Conservation (phyloP, 2,113 vertebrate species). For the Seriola aureovittata region DNA sequence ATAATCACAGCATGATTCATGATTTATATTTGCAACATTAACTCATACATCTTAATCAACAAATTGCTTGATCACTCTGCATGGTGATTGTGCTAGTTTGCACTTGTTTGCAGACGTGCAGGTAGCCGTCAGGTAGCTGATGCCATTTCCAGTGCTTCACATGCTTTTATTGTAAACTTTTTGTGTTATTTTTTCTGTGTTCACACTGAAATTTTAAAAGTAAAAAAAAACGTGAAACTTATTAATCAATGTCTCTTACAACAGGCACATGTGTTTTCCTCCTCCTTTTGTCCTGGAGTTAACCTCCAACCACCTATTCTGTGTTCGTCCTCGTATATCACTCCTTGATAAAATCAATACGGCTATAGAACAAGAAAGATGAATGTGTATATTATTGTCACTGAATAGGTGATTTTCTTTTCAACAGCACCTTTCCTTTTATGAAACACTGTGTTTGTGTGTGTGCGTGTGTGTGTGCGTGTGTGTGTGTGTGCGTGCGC, state of each 20-base stretch:
- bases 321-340: background rate
- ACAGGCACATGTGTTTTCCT: background rate
- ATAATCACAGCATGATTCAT: background rate
- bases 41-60: background rate
- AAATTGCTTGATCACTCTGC: background rate
- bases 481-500: conserved; percentile 8
- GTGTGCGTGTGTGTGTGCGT: conserved; percentile 15
- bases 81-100: background rate
- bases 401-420: conserved; percentile 23
- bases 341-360: background rate
- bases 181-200: too few relatives aligned
- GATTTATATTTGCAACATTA: background rate
- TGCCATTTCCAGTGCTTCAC: background rate
- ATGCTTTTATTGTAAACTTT: background rate
- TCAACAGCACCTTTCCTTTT: conserved; percentile 1
- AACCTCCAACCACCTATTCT: background rate
- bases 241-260: background rate
- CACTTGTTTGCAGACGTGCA: background rate
- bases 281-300: background rate
- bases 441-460: background rate
- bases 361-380: background rate
- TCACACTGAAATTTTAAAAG: too few relatives aligned
- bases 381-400: background rate
- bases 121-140: too few relatives aligned
- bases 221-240: background rate